phyloP scores from a whole-genome alignment of 2,888 invertebrate genomes.

The Erebia aethiops region DNA sequence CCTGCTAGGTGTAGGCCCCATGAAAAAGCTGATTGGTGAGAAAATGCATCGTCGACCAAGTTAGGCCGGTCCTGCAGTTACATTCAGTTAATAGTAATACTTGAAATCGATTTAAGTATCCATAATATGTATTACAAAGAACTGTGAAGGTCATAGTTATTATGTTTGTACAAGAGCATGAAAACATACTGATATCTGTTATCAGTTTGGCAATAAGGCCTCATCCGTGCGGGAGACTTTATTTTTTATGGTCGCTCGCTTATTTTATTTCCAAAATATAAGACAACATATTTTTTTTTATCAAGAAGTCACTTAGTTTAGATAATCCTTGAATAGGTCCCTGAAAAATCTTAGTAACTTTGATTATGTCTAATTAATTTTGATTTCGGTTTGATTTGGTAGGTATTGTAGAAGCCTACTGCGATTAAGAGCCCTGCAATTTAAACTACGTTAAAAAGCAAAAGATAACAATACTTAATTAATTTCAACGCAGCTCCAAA shows the following conservation, averaged over 20 bases:
- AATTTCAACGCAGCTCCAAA: neutral
- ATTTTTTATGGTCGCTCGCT: too few relatives aligned
- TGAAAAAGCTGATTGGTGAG: too few relatives aligned
- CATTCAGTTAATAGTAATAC: neutral
- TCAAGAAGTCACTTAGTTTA: too few relatives aligned
- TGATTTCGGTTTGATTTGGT: neutral
- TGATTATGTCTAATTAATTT: neutral
- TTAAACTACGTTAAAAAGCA: neutral
- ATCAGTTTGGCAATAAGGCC: conserved; percentile 30
- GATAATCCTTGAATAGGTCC: too few relatives aligned
- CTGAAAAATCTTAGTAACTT: too few relatives aligned
- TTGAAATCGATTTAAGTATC: neutral
- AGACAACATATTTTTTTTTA: too few relatives aligned
- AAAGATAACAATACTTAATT: too few relatives aligned
- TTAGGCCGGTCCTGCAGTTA: too few relatives aligned
- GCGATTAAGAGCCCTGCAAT: neutral
- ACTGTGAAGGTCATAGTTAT: conserved; percentile 51
- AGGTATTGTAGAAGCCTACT: neutral
- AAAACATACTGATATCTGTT: conserved; percentile 44
- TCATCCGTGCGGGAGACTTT: neutral
- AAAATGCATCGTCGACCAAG: too few relatives aligned
- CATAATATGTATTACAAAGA: conserved; percentile 44
- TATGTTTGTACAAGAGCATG: conserved; percentile 42
- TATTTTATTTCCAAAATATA: neutral
- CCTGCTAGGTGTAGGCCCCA: too few relatives aligned